Base-by-base conservation (phyloP, 2,888 invertebrate genomes). In the Pediacus dermestoides region DNA sequence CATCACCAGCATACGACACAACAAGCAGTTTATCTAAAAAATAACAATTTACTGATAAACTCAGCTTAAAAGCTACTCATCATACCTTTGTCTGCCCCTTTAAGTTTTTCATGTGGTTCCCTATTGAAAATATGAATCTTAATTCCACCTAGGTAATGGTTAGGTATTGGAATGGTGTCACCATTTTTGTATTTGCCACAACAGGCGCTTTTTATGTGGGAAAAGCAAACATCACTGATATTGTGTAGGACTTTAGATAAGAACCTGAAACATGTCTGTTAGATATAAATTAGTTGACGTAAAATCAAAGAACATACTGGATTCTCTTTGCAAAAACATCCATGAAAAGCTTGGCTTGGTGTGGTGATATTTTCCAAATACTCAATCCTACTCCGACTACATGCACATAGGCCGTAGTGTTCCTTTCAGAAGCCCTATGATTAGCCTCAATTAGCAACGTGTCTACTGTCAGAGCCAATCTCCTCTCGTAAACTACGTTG, bases 341-440 rank as follows among this genome's bases (percentile, higher is more conserved):
- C 2, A 82, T 60, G 52, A 80, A 84, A 22, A 82, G 74, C 48
- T 77, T 71, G 8, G 73, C 71, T 55, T 84, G 84, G 42, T 81
- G 80, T 0, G 63, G 54, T 0, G 78, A 75, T 21, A 77, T 68
- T 56, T 66, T 75, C 83, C 84, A 84, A 0, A 81, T 81, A 0
- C 83, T 84, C 9, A 80, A 61, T 30, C 81, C 81, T 26, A 79
- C 74, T 7, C 83, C 84, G 16, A 83, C 76, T 4, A 84, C 72
- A 60, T 83, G 82, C 1, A 84, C 51, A 50, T 73, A 83, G 0
- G 80, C 82, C 4, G 68, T 66, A 18, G 71, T 77, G 13, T 66
- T 71, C 2, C 60, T 68, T 0, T 66, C 66, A 7, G 61, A 62
- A 0, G 77, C 81, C n/a, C 82, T 68, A 0, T 69, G 63, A 41